These are phyloP conservation scores for Scrobipalpa costella DNA, from an alignment of 2,888 invertebrate genomes.

Conservation along the genomic window DNA sequence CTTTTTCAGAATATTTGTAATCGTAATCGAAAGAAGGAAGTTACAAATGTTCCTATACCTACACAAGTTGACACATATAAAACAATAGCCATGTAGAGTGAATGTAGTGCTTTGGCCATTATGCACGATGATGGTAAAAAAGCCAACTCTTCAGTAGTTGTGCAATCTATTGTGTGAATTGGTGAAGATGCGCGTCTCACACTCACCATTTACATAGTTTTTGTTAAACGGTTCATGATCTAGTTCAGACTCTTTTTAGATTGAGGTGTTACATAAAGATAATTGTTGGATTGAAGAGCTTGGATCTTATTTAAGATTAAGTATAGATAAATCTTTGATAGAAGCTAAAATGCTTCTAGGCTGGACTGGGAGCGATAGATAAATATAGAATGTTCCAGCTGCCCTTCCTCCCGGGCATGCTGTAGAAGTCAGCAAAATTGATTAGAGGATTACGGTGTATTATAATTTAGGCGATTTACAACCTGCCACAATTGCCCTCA, in stretches of 20 bases:
- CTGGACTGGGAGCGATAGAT: too few species aligned
- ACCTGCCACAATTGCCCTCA: too few species aligned
- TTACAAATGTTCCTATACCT: too few species aligned
- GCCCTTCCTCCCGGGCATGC: too few species aligned
- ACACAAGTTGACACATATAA: neutral
- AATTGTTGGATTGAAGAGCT: neutral
- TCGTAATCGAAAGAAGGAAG: too few species aligned
- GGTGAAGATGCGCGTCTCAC: conserved; percentile 20
- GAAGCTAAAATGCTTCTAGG: too few species aligned
- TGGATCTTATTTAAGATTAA: neutral
- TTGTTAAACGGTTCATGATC: conserved; percentile 12
- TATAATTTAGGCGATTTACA: too few species aligned
- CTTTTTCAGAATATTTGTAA: too few species aligned
- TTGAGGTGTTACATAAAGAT: neutral
- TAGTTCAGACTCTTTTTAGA: conserved; percentile 14
- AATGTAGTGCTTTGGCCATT: conserved; percentile 14
- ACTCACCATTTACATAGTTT: conserved; percentile 11
- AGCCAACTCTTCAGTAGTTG: neutral
- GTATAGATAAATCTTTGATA: neutral
- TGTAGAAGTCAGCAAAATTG: too few species aligned
- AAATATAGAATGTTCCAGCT: too few species aligned
- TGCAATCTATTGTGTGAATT: conserved; percentile 16
- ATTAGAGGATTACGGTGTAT: too few species aligned
- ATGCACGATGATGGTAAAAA: neutral
- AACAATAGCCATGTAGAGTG: conserved; percentile 5